Conservation (phyloP, 2,888 invertebrate genomes). For the Opisthograptis luteolata region DNA sequence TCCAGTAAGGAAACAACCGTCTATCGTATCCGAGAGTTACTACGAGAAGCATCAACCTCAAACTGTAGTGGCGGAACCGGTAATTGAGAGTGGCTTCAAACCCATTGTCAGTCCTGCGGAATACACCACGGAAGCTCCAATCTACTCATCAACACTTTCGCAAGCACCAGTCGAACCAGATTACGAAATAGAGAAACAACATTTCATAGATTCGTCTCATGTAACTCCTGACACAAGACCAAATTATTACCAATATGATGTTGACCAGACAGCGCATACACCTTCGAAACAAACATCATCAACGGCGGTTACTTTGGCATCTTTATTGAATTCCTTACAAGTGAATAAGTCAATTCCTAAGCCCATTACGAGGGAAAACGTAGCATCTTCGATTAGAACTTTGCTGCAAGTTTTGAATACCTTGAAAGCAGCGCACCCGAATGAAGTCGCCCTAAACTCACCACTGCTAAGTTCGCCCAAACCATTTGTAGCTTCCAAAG, state of each 20-base stretch:
- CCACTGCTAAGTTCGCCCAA: slow-evolving; percentile 69
- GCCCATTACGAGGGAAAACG: slow-evolving; percentile 89
- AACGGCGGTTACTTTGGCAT: slow-evolving; percentile 62
- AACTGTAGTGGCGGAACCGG: slow-evolving; percentile 50
- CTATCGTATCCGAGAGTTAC: slow-evolving; percentile 69
- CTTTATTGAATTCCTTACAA: slow-evolving; percentile 89
- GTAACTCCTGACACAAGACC: slow-evolving; percentile 47
- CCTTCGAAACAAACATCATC: slow-evolving; percentile 46
- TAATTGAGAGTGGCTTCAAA: slow-evolving; percentile 69
- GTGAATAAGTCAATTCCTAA: slow-evolving; percentile 90
- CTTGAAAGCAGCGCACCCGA: slow-evolving; percentile 81
- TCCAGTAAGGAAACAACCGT: slow-evolving; percentile 57
- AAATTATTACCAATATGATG: slow-evolving; percentile 62
- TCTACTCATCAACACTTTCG: slow-evolving; percentile 48
- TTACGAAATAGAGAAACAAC: slow-evolving; percentile 49
- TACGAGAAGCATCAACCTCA: slow-evolving; percentile 65
- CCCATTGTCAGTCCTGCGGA: slow-evolving; percentile 58
- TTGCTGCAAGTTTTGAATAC: slow-evolving; percentile 89
- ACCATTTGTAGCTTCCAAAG: slow-evolving; percentile 59
- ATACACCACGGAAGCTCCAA: slow-evolving; percentile 49
- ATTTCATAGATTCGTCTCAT: slow-evolving; percentile 45
- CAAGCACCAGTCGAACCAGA: slow-evolving; percentile 37
- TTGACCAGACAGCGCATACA: slow-evolving; percentile 52
- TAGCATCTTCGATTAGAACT: slow-evolving; percentile 91
- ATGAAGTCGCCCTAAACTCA: slow-evolving; percentile 53